phyloP scores from a whole-genome alignment of 2,888 invertebrate genomes.

The Leucophenga maculata region DNA sequence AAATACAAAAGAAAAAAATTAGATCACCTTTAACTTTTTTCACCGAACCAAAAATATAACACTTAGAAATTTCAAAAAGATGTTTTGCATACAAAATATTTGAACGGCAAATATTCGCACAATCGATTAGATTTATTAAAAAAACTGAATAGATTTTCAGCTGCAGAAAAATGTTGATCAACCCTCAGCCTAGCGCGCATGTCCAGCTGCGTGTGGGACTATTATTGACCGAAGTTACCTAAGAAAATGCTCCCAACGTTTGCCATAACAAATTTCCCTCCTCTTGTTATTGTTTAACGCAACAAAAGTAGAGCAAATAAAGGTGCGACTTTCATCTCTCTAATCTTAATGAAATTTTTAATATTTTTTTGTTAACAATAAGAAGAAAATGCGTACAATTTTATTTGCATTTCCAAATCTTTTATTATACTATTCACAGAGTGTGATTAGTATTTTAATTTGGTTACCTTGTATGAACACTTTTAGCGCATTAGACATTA shows the following conservation, averaged over 20 bases:
- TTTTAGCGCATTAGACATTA: no score
- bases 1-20: slow-evolving; percentile 37
- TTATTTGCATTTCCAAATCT: no score
- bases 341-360: slow-evolving; percentile 48
- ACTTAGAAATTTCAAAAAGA: slow-evolving; percentile 58
- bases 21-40: slow-evolving; percentile 25
- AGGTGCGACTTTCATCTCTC: slow-evolving; percentile 59
- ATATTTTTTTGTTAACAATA: slow-evolving; percentile 2
- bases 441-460: no score
- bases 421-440: no score
- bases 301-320: slow-evolving; percentile 46
- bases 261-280: slow-evolving; percentile 32
- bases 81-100: slow-evolving; percentile 59
- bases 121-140: slow-evolving; percentile 31
- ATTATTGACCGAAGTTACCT: slow-evolving; percentile 30
- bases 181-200: slow-evolving; percentile 32
- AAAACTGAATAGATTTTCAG: background rate
- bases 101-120: slow-evolving; percentile 56
- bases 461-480: no score
- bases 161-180: slow-evolving; percentile 32
- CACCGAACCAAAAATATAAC: slow-evolving; percentile 34
- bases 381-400: no score
- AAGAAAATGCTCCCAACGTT: slow-evolving; percentile 36
- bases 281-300: background rate
- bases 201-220: slow-evolving; percentile 48